Evolutionary conservation across 2,888 invertebrate species (phyloP).

Genomic region (Nomada flava): DNA sequence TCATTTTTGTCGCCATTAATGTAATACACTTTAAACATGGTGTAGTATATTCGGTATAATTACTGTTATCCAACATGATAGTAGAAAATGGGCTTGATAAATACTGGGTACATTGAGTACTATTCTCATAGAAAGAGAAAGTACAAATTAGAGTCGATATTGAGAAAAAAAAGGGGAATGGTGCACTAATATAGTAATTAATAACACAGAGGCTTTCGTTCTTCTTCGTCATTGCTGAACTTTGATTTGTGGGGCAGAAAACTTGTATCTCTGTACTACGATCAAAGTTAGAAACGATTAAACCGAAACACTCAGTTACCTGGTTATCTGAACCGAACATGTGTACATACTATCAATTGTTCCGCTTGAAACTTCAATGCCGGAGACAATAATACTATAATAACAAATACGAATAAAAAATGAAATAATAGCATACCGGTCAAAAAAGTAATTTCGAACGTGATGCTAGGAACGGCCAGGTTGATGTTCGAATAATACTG

Average conservation of each 20-base stretch:
- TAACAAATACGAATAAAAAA: background rate
- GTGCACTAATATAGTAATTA: slow-evolving; percentile 49
- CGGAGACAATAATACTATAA: background rate
- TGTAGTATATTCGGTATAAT: slow-evolving; percentile 16
- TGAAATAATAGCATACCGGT: too few relatives aligned
- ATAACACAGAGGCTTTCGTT: slow-evolving; percentile 13
- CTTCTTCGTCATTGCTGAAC: background rate
- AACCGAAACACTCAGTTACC: background rate
- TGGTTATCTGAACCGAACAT: background rate
- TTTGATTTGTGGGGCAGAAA: background rate
- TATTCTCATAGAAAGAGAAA: background rate
- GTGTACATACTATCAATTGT: slow-evolving; percentile 3
- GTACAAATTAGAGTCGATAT: slow-evolving; percentile 6
- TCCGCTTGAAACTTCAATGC: background rate
- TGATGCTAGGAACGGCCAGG: background rate
- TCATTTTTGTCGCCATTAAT: slow-evolving; percentile 1
- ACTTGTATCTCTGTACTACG: background rate
- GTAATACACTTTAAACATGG: slow-evolving; percentile 14
- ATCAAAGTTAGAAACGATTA: background rate
- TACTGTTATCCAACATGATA: slow-evolving; percentile 4
- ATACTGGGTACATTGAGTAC: slow-evolving; percentile 1
- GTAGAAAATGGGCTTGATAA: slow-evolving; percentile 2
- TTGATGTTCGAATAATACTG: background rate
- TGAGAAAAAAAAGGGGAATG: slow-evolving; percentile 31
- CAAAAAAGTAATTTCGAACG: too few relatives aligned